Evolutionary conservation across 2,888 invertebrate genomes (phyloP).

Genomic region (Formica aserva): DNA sequence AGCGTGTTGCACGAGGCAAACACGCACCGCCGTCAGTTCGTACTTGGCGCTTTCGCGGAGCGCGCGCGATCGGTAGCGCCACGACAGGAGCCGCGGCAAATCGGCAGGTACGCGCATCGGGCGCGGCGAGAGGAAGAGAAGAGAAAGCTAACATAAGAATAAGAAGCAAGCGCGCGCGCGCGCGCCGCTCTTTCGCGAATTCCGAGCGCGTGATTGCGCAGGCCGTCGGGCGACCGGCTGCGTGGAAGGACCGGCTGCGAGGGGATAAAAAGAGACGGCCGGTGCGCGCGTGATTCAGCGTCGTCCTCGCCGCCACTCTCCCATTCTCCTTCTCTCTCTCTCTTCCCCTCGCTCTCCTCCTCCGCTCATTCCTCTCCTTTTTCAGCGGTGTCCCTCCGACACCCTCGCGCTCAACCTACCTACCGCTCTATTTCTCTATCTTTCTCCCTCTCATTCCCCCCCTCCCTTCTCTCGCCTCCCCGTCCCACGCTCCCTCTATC

Average conservation of each 20-base stretch:
- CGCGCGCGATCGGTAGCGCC: constrained; percentile 67
- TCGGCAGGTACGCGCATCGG: constrained; percentile 15
- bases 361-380: constrained; percentile 64
- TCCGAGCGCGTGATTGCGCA: constrained; percentile 52
- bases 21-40: constrained; percentile 79
- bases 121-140: constrained; percentile 32
- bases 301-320: constrained; percentile 68
- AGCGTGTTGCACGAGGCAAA: constrained; percentile 56
- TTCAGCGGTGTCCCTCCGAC: constrained; percentile 70
- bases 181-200: constrained; percentile 36
- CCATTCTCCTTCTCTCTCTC: constrained; percentile 26
- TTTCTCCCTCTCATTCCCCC: constrained; percentile 58
- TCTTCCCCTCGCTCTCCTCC: constrained; percentile 44
- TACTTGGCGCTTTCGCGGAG: constrained; percentile 76
- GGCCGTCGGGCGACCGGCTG: constrained; percentile 42
- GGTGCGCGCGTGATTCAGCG: constrained; percentile 67
- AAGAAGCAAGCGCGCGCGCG: constrained; percentile 29
- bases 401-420: constrained; percentile 69
- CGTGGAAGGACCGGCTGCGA: constrained; percentile 53
- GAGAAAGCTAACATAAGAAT: constrained; percentile 25
- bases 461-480: constrained; percentile 65
- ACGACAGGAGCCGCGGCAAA: constrained; percentile 42
- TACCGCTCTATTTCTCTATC: constrained; percentile 64
- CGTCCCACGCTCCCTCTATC: constrained; percentile 61
- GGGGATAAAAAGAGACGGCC: constrained; percentile 50